Evolutionary conservation across 2,113 vertebrate genomes (phyloP), one percentile per base, ranked within the genome.

Genomic region (Siphamia tubifer): DNA sequence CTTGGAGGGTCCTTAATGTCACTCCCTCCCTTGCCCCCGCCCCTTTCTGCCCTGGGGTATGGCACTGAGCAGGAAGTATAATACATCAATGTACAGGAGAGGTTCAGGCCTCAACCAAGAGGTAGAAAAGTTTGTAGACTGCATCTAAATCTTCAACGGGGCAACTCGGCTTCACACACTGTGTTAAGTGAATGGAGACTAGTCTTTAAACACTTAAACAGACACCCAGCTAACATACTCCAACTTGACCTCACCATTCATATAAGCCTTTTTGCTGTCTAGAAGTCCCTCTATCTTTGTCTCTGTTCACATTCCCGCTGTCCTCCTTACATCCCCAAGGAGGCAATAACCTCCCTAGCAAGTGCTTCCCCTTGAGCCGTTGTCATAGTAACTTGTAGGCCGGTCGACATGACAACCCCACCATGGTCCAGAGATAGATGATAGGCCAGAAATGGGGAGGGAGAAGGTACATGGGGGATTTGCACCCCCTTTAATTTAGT

Each of bases 321-420:
- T 89, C 84, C 77, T 82, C 85, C 72, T 76, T 76, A 56, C 69
- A 79, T 86, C 87, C 87, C 87, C 71, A 81, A 89, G 87, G 86
- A 91, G 86, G 86, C 83, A 90, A 88, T 89, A 89, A 87, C 87
- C 87, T 91, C 87, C 81, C 82, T 38, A 68, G 77, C 84, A 84
- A 85, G 85, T 82, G 85, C 87, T 85, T 85, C 90, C 87, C 85
- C 82, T 87, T 84, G 87, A 90, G 90, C 88, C 69, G 88, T 91
- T 89, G 90, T 89, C 88, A 91, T 91, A 89, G 90, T 90, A 91
- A 91, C 88, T 83, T 84, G 84, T 75, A 70, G 82, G 79, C 73
- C 68, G 82, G 90, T 91, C 87, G 87, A 91, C 88, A 89, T 91
- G 90, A 90, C 88, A 91, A 91, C 90, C 84, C 85, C 84, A 78